phyloP scores from a whole-genome alignment of 2,888 invertebrate species.

The Diplazon laetatorius region DNA sequence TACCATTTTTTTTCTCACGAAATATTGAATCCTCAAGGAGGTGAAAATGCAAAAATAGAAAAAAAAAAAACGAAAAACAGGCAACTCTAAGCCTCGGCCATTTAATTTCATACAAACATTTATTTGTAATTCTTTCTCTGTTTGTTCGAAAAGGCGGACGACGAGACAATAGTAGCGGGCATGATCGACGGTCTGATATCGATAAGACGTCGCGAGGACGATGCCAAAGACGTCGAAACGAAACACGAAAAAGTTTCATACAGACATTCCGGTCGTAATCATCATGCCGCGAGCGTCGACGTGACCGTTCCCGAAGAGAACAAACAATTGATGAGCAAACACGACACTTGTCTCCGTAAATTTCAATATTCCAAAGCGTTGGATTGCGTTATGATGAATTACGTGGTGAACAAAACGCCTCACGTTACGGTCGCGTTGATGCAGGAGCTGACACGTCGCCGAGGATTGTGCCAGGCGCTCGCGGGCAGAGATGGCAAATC shows the following conservation, averaged over 20 bases:
- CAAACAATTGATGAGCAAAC: slow-evolving; percentile 83
- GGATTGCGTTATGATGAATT: slow-evolving; percentile 86
- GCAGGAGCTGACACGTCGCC: slow-evolving; percentile 93
- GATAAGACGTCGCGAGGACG: slow-evolving; percentile 90
- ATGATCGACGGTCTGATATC: slow-evolving; percentile 97
- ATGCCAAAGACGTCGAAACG: slow-evolving; percentile 78
- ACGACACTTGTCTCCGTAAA: slow-evolving; percentile 89
- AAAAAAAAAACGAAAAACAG: too few relatives aligned
- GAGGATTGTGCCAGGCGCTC: slow-evolving; percentile 90
- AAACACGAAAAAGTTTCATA: slow-evolving; percentile 84
- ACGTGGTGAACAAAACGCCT: slow-evolving; percentile 87
- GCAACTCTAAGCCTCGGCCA: too few relatives aligned
- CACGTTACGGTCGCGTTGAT: slow-evolving; percentile 91
- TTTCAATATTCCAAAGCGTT: slow-evolving; percentile 93
- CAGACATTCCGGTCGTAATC: slow-evolving; percentile 80
- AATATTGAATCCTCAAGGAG: too few relatives aligned
- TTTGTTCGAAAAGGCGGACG: slow-evolving; percentile 83
- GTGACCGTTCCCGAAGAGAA: slow-evolving; percentile 83
- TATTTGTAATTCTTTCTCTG: not conserved
- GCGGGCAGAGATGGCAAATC: slow-evolving; percentile 88
- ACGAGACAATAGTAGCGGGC: slow-evolving; percentile 94
- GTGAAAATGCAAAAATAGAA: too few relatives aligned
- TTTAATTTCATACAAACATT: not conserved
- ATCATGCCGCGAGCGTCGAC: slow-evolving; percentile 83
- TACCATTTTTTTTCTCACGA: too few relatives aligned